These are phyloP conservation scores for Siniperca chuatsi DNA, from an alignment of 2,113 vertebrate species.

Conservation along the genomic window DNA sequence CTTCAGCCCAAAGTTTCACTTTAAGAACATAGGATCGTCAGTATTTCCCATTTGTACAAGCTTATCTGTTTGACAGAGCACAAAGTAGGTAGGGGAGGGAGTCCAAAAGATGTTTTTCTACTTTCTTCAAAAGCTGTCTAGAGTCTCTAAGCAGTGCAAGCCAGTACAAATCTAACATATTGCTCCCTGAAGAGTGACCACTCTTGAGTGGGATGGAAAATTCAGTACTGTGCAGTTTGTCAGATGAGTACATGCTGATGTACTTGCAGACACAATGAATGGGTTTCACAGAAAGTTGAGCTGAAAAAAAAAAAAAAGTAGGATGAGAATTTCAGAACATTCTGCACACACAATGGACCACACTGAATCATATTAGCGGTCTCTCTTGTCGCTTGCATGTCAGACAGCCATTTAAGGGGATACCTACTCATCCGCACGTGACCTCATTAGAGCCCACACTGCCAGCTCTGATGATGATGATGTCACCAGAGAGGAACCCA, in stretches of 20 bases:
- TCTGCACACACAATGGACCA: conserved; percentile 47
- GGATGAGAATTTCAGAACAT: conserved; percentile 64
- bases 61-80: conserved; percentile 43
- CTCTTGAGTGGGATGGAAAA: conserved; percentile 67
- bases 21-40: background rate
- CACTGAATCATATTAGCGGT: conserved; percentile 60
- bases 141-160: conserved; percentile 23
- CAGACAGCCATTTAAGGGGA: conserved; percentile 46
- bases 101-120: conserved; percentile 51
- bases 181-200: conserved; percentile 62
- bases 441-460: conserved; percentile 65
- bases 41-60: conserved; percentile 14
- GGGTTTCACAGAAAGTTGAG: conserved; percentile 64
- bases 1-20: background rate
- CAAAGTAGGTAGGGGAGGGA: background rate
- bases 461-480: conserved; percentile 63
- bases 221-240: conserved; percentile 48
- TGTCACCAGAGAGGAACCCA: conserved; percentile 57
- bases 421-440: conserved; percentile 60
- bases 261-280: conserved; percentile 60
- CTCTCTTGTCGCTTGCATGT: conserved; percentile 47
- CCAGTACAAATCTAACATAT: conserved; percentile 59
- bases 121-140: conserved; percentile 31
- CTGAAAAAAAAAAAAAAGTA: conserved; percentile 42
- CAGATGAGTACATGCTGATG: conserved; percentile 45